Evolutionary conservation across 2,113 vertebrate species (phyloP).

Genomic region (Athene cunicularia): DNA sequence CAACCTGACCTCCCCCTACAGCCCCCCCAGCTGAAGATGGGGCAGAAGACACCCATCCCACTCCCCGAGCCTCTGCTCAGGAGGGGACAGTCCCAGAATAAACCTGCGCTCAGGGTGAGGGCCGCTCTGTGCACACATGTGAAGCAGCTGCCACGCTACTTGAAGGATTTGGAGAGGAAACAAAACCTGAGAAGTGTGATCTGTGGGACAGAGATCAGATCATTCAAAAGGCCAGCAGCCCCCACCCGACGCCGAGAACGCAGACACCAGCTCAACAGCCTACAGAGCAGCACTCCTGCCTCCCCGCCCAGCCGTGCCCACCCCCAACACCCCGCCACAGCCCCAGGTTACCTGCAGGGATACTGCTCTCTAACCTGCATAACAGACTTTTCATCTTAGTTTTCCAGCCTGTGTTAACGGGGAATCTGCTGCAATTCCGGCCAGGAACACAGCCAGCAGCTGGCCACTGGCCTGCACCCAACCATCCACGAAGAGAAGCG

Average conservation of each 20-base stretch:
- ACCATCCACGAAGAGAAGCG: not conserved
- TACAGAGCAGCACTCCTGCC: fast-evolving
- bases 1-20: not conserved
- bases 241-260: fast-evolving
- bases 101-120: not conserved
- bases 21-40: not conserved
- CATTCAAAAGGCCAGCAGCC: not conserved
- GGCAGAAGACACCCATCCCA: not conserved
- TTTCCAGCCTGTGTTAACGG: fast-evolving
- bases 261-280: not conserved
- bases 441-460: not conserved
- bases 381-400: not conserved
- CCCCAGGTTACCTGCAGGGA: fast-evolving
- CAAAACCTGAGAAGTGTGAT: fast-evolving
- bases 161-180: not conserved
- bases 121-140: fast-evolving
- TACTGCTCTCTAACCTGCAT: not conserved
- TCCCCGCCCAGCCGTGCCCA: not conserved
- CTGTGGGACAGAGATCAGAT: not conserved
- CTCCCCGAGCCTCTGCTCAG: fast-evolving
- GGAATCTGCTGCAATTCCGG: not conserved
- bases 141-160: not conserved
- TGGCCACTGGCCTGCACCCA: fast-evolving
- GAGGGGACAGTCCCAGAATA: too few species aligned
- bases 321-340: fast-evolving